Conservation (phyloP, 2,888 invertebrate genomes). For the Schizaphis graminum region DNA sequence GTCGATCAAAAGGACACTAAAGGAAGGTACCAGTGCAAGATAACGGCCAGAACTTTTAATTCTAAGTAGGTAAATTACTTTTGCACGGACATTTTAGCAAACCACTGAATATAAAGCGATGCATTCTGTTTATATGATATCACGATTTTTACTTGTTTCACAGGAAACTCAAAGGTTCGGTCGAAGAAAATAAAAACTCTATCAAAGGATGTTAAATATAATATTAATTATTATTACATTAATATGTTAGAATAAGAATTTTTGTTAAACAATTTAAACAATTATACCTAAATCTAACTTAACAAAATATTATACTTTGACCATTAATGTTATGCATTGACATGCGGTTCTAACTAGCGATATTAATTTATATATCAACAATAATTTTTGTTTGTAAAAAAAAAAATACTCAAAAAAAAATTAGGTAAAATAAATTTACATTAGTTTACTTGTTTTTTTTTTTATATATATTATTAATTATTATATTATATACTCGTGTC, state of each 20-base stretch:
- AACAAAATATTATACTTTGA: slow-evolving; percentile 47
- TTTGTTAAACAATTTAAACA: slow-evolving; percentile 54
- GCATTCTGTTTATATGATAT: neutral
- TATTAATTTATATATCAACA: slow-evolving; percentile 59
- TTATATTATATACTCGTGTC: slow-evolving; percentile 25
- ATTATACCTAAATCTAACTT: slow-evolving; percentile 61
- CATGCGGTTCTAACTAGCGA: slow-evolving; percentile 57
- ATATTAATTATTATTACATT: neutral
- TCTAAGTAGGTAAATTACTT: slow-evolving; percentile 50
- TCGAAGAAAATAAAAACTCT: slow-evolving; percentile 46
- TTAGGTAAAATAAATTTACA: slow-evolving; percentile 48
- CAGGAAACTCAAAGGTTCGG: slow-evolving; percentile 44
- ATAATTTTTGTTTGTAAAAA: slow-evolving; percentile 39
- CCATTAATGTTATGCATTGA: slow-evolving; percentile 27
- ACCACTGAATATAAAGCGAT: neutral
- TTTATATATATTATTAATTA: slow-evolving; percentile 1
- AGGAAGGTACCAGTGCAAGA: slow-evolving; percentile 50
- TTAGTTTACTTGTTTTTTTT: slow-evolving; percentile 48
- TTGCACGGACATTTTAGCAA: neutral
- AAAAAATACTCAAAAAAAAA: slow-evolving; percentile 17
- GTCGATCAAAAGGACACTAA: slow-evolving; percentile 53
- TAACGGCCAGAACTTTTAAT: slow-evolving; percentile 47
- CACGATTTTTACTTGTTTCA: neutral
- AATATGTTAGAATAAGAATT: slow-evolving; percentile 44
- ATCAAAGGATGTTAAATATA: slow-evolving; percentile 60